These are phyloP conservation scores for Pteropus rufus DNA, from an alignment of 2,797 vertebrate genomes.

Conservation along the genomic window DNA sequence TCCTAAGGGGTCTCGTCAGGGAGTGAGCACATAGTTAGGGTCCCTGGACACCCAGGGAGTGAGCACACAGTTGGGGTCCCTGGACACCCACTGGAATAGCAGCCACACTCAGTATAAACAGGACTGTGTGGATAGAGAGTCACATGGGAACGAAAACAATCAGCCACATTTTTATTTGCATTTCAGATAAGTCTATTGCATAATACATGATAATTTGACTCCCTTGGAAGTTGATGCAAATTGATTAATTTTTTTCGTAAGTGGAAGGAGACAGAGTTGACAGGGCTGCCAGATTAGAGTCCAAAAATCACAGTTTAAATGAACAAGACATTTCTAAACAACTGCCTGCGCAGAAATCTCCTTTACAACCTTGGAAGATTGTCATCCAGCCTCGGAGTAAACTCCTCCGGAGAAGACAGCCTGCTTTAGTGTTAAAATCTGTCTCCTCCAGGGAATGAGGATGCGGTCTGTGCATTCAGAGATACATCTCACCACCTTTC, in stretches of 20 bases:
- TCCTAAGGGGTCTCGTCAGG: neutral
- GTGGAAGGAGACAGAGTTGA: neutral
- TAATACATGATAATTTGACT: neutral
- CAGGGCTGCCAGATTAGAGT: neutral
- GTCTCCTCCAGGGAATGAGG: neutral
- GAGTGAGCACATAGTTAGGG: fast-evolving
- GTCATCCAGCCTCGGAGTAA: neutral
- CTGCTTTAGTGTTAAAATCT: neutral
- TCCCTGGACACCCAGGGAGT: neutral
- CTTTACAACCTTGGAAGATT: neutral
- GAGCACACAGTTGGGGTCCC: fast-evolving
- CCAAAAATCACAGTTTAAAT: neutral
- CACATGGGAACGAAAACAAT: neutral
- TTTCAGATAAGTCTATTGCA: conserved; percentile 17
- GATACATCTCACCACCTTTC: too few relatives aligned
- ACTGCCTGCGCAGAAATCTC: neutral
- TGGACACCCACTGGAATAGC: neutral
- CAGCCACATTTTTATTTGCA: neutral
- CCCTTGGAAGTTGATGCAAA: neutral
- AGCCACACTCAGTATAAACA: fast-evolving
- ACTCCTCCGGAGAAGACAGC: neutral
- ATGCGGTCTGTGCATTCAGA: too few relatives aligned
- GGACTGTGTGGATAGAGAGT: too few relatives aligned
- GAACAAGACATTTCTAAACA: neutral
- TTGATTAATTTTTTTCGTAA: neutral